Base-by-base conservation (phyloP, 2,113 vertebrate genomes). In the Lepus timidus region DNA sequence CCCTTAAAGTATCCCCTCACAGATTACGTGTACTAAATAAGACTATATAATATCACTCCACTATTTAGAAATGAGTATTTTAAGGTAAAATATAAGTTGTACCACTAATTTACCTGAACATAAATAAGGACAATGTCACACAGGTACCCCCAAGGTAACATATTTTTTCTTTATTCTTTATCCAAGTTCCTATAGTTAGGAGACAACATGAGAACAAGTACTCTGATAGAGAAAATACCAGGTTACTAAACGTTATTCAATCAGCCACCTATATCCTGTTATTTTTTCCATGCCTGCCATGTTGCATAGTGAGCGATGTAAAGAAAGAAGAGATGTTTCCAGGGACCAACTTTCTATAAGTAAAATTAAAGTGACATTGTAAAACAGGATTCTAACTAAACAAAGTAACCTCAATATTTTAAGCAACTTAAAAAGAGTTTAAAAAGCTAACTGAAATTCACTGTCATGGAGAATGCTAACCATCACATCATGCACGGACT, bases 11-110 rank as follows among this genome's bases (percentile, higher is more conserved):
- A 95, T 67, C 93, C 89, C 55, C 64, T 80, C 55, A 85, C 12
- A 81, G 76, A 71, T 23, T 52, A 58, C 58, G 31, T 52, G 33
- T 29, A 25, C 49, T 49, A 80, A 71, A 58, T 79, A 83, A 76
- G 14, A 3, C 55, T 67, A 74, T 8, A 74, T 65, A 88, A 89
- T 68, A 88, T 3, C 12, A 92, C 52, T 84, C 71, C 23, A 65
- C 44, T 73, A 81, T 55, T 70, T 80, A 55, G 23, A 75, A 85
- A 92, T 96, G 44, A 96, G 49, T n/a, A 68, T 82, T 74, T 93
- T 83, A 91, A 86, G 29, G 12, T 91, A 80, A 95, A 90, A 80
- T 92, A 93, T 52, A 75, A 79, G 64, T 74, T 86, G 52, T 20
- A 65, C 9, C 4, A 79, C 90, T 70, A 83, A 80, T 90, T 88